Evolutionary conservation across 2,888 invertebrate species (phyloP).

Genomic region (Eurytoma adleriae): DNA sequence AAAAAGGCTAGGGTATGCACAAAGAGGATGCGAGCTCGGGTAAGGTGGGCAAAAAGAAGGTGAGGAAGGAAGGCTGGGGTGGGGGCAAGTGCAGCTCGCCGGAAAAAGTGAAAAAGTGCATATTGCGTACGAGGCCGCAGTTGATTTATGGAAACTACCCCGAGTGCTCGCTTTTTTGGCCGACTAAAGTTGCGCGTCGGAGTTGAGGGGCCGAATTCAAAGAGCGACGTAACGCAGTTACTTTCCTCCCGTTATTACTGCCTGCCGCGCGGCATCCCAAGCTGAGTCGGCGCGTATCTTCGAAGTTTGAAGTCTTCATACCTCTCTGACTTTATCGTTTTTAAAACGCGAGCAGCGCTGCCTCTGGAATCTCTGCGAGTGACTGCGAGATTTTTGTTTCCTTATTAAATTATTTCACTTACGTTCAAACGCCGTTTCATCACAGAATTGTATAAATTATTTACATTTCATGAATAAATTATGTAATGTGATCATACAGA

Average conservation of each 20-base stretch:
- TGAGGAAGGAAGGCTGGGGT: neutral
- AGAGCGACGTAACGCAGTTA: constrained; percentile 14
- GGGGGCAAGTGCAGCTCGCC: neutral
- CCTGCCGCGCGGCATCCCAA: neutral
- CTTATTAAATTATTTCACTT: too few species aligned
- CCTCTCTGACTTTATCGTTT: constrained; percentile 3
- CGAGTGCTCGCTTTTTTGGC: neutral
- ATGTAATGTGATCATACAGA: too few species aligned
- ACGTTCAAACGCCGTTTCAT: too few species aligned
- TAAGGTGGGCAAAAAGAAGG: neutral
- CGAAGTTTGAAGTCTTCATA: constrained; percentile 1
- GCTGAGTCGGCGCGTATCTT: neutral
- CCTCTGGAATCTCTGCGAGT: neutral
- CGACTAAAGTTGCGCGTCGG: constrained; percentile 14
- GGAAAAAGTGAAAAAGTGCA: constrained; percentile 46
- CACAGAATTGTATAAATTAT: too few species aligned
- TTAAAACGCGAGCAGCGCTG: neutral
- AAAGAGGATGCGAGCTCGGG: neutral
- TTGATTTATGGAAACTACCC: constrained; percentile 50
- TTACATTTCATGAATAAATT: too few species aligned
- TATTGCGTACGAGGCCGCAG: constrained; percentile 35
- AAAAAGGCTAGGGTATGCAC: neutral
- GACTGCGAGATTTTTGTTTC: too few species aligned
- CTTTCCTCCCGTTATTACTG: constrained; percentile 13
- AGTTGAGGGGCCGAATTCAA: constrained; percentile 31